Conservation (phyloP, 2,113 vertebrate genomes). For the Coptodon rendalli region DNA sequence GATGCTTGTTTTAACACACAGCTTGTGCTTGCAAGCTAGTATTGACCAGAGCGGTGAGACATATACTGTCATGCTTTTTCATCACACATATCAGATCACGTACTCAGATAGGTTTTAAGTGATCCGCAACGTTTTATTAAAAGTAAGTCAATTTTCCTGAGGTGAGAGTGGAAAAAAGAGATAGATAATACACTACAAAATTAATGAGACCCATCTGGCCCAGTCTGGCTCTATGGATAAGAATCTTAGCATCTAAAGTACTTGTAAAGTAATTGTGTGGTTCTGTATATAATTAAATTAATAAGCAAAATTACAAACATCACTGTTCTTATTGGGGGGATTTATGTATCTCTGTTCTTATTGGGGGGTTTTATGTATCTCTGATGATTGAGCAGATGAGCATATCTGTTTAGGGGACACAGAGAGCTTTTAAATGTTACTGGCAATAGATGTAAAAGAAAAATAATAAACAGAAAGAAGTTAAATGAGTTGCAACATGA, state of each 20-base stretch:
- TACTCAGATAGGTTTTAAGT: background rate
- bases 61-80: background rate
- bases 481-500: background rate
- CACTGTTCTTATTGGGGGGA: background rate
- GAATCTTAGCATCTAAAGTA: background rate
- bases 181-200: background rate
- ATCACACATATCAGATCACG: background rate
- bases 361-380: background rate
- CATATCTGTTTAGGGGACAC: background rate
- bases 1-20: background rate
- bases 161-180: background rate
- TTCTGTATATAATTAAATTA: background rate
- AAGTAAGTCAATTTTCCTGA: background rate
- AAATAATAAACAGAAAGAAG: background rate
- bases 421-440: background rate
- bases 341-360: background rate
- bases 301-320: background rate
- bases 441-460: background rate
- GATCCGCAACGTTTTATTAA: background rate
- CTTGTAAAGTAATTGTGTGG: background rate
- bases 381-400: background rate
- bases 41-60: background rate
- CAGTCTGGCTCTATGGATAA: background rate
- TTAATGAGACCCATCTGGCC: background rate
- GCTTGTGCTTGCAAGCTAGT: background rate